Evolutionary conservation across 2,888 invertebrate species (phyloP).

Genomic region (Cheilosia grossa): DNA sequence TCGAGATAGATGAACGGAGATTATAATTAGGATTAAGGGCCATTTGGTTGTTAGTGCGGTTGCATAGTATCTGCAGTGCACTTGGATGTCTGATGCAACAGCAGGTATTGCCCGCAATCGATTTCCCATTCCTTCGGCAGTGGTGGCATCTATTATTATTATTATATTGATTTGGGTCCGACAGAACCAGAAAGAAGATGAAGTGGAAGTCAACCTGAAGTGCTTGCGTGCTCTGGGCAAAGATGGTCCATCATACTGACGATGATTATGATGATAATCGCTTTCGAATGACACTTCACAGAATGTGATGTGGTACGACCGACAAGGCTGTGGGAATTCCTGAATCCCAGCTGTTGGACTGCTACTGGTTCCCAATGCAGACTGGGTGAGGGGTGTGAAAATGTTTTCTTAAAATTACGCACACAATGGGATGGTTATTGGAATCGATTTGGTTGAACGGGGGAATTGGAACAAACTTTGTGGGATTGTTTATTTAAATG

Average conservation of each 20-base stretch:
- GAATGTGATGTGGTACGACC: conserved; percentile 61
- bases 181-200: conserved; percentile 35
- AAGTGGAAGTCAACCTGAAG: conserved; percentile 55
- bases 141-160: conserved; percentile 67
- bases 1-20: conserved; percentile 58
- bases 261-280: conserved; percentile 68
- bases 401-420: conserved; percentile 71
- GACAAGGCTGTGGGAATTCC: conserved; percentile 63
- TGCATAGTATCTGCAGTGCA: conserved; percentile 7
- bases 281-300: conserved; percentile 73
- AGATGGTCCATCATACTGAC: conserved; percentile 44
- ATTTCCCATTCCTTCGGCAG: conserved; percentile 33
- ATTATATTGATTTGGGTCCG: conserved; percentile 63
- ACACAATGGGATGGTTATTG: conserved; percentile 58
- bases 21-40: conserved; percentile 72
- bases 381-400: conserved; percentile 25
- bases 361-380: conserved; percentile 40
- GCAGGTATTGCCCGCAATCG: conserved; percentile 72
- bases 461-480: conserved; percentile 52
- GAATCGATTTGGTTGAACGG: conserved; percentile 9
- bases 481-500: conserved; percentile 62
- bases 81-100: conserved; percentile 36
- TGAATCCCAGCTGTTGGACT: conserved; percentile 61
- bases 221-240: conserved; percentile 35
- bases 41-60: conserved; percentile 66